Percentiles rank a stretch among this genome's conserved stretches.
Evolutionary conservation across 92 coral and sea anemone species (phyloP).

Genomic region (Heliopora coerulea): DNA sequence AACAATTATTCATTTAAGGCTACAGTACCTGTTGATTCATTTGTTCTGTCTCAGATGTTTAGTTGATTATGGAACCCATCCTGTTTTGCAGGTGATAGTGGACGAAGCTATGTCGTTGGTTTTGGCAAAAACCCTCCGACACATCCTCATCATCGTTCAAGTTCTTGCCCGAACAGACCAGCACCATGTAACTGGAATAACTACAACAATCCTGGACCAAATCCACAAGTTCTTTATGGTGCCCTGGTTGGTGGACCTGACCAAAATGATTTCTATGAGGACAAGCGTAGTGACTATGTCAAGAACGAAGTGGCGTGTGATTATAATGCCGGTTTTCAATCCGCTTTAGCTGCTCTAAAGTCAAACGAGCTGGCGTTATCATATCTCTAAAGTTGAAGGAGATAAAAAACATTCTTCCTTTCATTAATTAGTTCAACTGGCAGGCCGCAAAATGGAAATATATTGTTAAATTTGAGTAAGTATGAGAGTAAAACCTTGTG

Average conservation of each 20-base stretch:
- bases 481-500: too few species aligned
- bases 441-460: too few species aligned
- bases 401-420: too few species aligned
- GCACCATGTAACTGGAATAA: slow-evolving; percentile 56
- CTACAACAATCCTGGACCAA: slow-evolving; percentile 55
- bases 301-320: slow-evolving; percentile 83
- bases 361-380: too few species aligned
- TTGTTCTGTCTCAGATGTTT: too few species aligned
- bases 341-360: slow-evolving; percentile 82
- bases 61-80: too few species aligned
- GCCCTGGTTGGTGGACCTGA: slow-evolving; percentile 90
- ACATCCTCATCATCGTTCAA: slow-evolving; percentile 76
- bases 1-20: too few species aligned
- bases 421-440: too few species aligned
- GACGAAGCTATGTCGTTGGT: slow-evolving; percentile 83
- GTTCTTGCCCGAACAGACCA: slow-evolving; percentile 71
- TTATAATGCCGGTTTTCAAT: slow-evolving; percentile 88
- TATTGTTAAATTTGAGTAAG: too few species aligned
- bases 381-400: too few species aligned
- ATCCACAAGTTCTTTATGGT: slow-evolving; percentile 73
- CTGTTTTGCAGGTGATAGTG: slow-evolving; percentile 82
- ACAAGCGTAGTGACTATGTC: slow-evolving; percentile 65
- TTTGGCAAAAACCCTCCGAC: slow-evolving; percentile 73
- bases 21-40: too few species aligned
- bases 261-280: slow-evolving; percentile 57